Evolutionary conservation across 2,797 vertebrate genomes (phyloP).

Genomic region (Buphagus erythrorhynchus): DNA sequence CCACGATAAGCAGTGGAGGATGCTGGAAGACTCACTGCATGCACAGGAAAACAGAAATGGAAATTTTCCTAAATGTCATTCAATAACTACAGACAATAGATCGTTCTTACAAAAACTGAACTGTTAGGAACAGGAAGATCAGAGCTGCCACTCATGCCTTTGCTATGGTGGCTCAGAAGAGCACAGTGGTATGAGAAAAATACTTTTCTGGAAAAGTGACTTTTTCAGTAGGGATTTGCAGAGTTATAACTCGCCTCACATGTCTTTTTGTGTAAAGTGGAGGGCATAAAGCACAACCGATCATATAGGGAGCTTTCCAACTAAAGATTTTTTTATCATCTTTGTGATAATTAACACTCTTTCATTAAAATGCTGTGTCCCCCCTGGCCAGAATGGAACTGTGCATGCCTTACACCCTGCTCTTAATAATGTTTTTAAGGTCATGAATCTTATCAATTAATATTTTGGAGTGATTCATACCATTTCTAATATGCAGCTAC

Average conservation of each 20-base stretch:
- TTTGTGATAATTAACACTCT: slow-evolving; percentile 55
- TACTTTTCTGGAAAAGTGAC: not conserved
- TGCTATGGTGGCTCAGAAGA: slow-evolving; percentile 8
- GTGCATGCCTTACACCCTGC: not conserved
- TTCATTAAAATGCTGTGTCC: slow-evolving; percentile 39
- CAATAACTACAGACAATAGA: slow-evolving; percentile 40
- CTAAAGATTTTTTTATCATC: not conserved
- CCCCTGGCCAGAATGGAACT: slow-evolving; percentile 10
- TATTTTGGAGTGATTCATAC: slow-evolving; percentile 54
- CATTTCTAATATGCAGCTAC: slow-evolving; percentile 27
- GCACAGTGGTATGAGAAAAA: not conserved
- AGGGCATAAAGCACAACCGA: not conserved
- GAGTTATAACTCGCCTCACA: not conserved
- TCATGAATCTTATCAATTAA: slow-evolving; percentile 59
- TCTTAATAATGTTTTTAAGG: slow-evolving; percentile 53
- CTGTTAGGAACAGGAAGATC: slow-evolving; percentile 5
- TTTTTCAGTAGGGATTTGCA: slow-evolving; percentile 33
- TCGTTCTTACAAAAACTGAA: not conserved
- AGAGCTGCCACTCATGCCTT: slow-evolving; percentile 10
- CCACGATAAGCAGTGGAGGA: not conserved
- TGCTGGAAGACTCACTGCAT: not conserved
- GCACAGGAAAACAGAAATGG: slow-evolving; percentile 14
- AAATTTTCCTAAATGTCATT: slow-evolving; percentile 51
- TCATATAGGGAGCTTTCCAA: not conserved
- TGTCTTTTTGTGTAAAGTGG: not conserved